phyloP scores from a whole-genome alignment of 2,888 invertebrate genomes.

The Limnephilus auricula region DNA sequence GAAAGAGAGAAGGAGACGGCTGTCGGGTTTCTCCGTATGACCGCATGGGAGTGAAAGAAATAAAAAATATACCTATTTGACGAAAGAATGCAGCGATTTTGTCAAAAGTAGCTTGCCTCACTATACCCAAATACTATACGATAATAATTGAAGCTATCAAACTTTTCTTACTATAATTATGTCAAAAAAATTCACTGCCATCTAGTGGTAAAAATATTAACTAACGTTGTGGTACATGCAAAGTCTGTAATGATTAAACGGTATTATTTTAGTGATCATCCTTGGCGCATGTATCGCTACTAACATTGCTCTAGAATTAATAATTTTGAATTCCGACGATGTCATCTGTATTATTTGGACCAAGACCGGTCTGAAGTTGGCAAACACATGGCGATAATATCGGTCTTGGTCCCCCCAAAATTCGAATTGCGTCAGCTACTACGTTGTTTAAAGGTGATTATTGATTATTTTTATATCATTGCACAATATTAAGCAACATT shows the following conservation, averaged over 20 bases:
- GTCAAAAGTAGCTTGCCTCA: conserved; percentile 49
- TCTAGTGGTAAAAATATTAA: neutral
- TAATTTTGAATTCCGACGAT: neutral
- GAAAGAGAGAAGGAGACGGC: conserved; percentile 44
- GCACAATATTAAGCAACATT: neutral
- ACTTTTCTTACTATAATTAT: neutral
- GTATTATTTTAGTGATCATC: neutral
- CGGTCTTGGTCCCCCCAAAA: conserved; percentile 6
- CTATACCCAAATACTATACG: neutral
- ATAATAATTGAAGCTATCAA: neutral
- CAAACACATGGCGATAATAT: conserved; percentile 9
- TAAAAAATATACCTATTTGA: conserved; percentile 34
- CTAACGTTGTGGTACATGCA: neutral
- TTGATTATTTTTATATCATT: neutral
- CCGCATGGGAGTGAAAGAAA: conserved; percentile 36
- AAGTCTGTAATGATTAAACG: neutral
- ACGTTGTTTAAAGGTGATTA: neutral
- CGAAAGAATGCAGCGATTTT: conserved; percentile 62
- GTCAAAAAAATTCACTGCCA: neutral
- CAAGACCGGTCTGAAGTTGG: conserved; percentile 16
- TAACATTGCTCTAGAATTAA: neutral
- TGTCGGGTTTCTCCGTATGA: neutral
- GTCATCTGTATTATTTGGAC: neutral
- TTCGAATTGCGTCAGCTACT: conserved; percentile 7
- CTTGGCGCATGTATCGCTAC: neutral